Base-by-base conservation (phyloP, 2,888 invertebrate species). In the Autographa pulchrina region DNA sequence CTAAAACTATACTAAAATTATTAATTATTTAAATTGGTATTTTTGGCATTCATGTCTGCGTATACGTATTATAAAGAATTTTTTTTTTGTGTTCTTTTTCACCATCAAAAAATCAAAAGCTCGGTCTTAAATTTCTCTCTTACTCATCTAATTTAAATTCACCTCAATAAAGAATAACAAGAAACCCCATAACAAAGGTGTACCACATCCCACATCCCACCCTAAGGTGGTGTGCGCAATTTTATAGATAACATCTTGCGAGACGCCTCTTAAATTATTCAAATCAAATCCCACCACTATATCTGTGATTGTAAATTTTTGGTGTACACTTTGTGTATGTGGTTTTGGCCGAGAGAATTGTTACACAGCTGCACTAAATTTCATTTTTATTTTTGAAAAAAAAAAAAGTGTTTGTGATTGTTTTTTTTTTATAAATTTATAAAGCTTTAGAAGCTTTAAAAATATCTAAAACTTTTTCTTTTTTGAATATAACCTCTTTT, bases 291-390 rank as follows among this genome's bases (percentile, higher is more conserved):
- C 91, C 83, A 80, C 85, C 75, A 85, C 88, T 88, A 91, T 92
- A 92, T 92, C 92, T 92, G 90, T 91, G 93, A 93, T 93, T 93
- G 92, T 92, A 93, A 91, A 93, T 93, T 93, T 90, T 86, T 81
- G 43, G 86, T 89, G 91, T 84, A 89, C 91, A 90, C 89, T n/a
- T n/a, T n/a, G n/a, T n/a, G 88, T 86, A 83, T 78, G 81, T 90
- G 85, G 88, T 82, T 76, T 72, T 60, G 80, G 84, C 72, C 74
- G 74, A 66, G 67, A 54, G 73, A 78, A 25, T 76, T 69, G 76
- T 67, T 54, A 56, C 59, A 56, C 54, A 13, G 9, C 25, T n/a
- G 5, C 1, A 61, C 63, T 72, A 43, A 65, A 58, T 18, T 65
- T 62, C 60, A 68, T 41, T 13, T 31, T 13, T 64, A 54, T 69